Evolutionary conservation across 2,113 vertebrate genomes (phyloP).

Genomic region (Megaceryle torquata): DNA sequence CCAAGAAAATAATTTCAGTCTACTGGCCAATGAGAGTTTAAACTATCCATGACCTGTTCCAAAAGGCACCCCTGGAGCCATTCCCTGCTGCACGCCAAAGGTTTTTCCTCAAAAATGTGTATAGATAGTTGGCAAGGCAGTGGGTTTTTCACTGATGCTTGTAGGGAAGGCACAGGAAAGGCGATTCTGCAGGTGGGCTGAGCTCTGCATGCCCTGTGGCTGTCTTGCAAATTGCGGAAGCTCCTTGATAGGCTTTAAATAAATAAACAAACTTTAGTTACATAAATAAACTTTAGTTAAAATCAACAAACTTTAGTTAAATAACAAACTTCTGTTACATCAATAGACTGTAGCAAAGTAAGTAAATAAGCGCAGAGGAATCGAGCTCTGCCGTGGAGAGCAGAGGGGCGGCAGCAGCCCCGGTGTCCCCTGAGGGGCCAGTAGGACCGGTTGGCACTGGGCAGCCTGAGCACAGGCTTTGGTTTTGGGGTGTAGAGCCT

Average conservation of each 20-base stretch:
- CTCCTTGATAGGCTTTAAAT: background rate
- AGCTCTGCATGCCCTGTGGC: background rate
- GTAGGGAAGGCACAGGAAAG: background rate
- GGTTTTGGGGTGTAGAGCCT: background rate
- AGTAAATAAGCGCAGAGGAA: background rate
- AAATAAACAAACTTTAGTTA: background rate
- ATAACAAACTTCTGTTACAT: background rate
- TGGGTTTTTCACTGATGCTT: fast-evolving
- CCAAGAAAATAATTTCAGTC: background rate
- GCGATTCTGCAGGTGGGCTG: background rate
- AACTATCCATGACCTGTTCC: background rate
- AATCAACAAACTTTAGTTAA: background rate
- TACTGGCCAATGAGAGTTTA: background rate
- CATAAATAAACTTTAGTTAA: background rate
- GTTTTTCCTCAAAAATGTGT: too few species aligned
- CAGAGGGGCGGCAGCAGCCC: background rate
- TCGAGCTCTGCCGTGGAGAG: background rate
- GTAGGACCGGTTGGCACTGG: fast-evolving
- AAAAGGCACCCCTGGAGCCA: background rate
- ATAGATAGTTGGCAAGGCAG: fast-evolving
- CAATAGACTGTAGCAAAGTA: background rate
- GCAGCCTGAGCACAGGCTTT: fast-evolving
- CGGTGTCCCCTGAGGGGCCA: background rate
- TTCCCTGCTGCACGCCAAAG: background rate
- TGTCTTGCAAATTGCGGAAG: background rate